Evolutionary conservation across 2,888 invertebrate species (phyloP), one percentile per base, ranked within the genome.

Genomic region (Acleris emargana): DNA sequence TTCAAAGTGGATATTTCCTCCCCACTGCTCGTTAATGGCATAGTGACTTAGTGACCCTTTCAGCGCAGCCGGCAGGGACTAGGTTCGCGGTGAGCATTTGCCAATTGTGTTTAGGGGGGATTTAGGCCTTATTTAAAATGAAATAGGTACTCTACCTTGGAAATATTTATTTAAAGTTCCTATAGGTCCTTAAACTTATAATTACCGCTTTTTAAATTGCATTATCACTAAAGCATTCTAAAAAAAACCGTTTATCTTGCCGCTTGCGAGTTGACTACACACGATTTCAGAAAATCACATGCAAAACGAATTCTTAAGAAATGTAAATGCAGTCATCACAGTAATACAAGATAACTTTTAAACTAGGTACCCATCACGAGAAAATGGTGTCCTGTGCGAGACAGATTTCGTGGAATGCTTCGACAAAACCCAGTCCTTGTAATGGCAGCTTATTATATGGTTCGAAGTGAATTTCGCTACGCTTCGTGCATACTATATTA

Each of bases 1-100:
- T 77, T 68, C 79, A 82, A 87, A 88, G 83, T 87, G 84, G 86
- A 74, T 78, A 80, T 80, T 82, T 88, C 87, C 88, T 87, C 73
- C 77, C 74, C 76, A 71, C 72, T 74, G 75, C 78, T 78, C 72
- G 73, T 69, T 61, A 66, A 54, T 60, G 60, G 54, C 59, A 50
- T 55, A 60, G 66, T 61, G 66, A 66, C 66, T 57, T 55, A 60
- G 66, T 61, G 66, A 66, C 66, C 60, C 66, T 66, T 66, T 66
- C 61, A 57, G 57, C 52, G 25, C 32, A 18, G 25, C 51, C 28
- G 43, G 28, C 43, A 17, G 47, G 59, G 32, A 50, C 60, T 18
- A 43, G 55, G 66, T 57, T 66, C 61, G 60, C 38, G 47, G 66
- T 51, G 49, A 43, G 64, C 50, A 50, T 60, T 51, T 49, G 52